Percentiles rank a stretch among this genome's conserved stretches.
These are phyloP conservation scores for Lichenostomus cassidix DNA, from an alignment of 2,113 vertebrate species.

Conservation along the genomic window DNA sequence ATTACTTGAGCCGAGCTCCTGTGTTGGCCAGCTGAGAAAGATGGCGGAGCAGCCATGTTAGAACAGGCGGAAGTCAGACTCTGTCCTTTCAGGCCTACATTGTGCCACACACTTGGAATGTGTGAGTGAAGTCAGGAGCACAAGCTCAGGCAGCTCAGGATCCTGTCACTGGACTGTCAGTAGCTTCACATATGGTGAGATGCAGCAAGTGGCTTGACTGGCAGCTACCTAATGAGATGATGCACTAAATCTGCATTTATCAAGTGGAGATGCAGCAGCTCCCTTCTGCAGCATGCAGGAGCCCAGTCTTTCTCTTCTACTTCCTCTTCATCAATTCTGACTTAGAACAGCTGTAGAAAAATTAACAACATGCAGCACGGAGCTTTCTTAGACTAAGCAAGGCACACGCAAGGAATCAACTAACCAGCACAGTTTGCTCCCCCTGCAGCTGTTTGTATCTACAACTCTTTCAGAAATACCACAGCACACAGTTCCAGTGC, in stretches of 20 bases:
- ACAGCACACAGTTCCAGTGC: background rate
- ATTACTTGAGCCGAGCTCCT: no score
- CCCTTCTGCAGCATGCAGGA: background rate
- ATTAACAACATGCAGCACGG: background rate
- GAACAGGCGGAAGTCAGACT: background rate
- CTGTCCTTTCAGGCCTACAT: background rate
- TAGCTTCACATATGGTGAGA: background rate
- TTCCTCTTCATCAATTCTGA: background rate
- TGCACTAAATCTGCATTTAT: background rate
- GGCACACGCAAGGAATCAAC: fast-evolving
- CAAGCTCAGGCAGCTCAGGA: background rate
- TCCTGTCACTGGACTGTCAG: background rate
- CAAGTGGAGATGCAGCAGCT: background rate
- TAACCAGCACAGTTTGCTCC: background rate
- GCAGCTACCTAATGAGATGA: background rate
- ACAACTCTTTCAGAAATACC: background rate
- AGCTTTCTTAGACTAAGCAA: background rate
- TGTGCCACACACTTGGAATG: background rate
- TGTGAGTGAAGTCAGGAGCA: background rate
- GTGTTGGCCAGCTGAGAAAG: no score
- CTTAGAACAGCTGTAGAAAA: background rate
- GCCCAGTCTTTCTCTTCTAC: background rate
- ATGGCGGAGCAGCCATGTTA: no score
- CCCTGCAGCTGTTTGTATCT: background rate
- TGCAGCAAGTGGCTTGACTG: background rate